phyloP scores from a whole-genome alignment of 1,140 invertebrate genomes.

The Diploscapter pachys region DNA sequence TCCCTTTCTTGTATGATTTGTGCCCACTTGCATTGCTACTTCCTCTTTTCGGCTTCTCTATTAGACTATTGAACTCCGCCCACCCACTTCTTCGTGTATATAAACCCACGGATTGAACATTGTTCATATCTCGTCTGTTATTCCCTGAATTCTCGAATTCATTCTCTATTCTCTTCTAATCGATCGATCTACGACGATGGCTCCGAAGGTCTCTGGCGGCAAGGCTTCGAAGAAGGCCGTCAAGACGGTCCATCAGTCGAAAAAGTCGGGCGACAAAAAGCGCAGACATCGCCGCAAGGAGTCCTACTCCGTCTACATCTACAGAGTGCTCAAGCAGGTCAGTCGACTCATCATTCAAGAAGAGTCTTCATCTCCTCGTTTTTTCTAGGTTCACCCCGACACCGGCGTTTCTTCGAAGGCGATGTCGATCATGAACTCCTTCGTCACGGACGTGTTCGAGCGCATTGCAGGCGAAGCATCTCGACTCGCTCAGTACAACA shows the following conservation, averaged over 20 bases:
- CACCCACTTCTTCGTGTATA: too few relatives aligned
- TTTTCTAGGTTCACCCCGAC: constrained; percentile 65
- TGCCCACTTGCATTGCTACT: too few relatives aligned
- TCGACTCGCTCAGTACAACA: constrained; percentile 62
- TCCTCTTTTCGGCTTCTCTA: too few relatives aligned
- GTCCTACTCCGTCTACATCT: constrained; percentile 52
- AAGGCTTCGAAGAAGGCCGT: constrained; percentile 63
- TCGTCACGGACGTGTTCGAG: constrained; percentile 63
- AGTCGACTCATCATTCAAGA: constrained; percentile 31
- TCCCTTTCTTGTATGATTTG: too few relatives aligned
- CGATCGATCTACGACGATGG: constrained; percentile 45
- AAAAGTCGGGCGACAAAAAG: constrained; percentile 60
- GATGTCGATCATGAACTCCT: constrained; percentile 59
- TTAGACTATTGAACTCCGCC: too few relatives aligned
- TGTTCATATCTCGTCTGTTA: too few relatives aligned
- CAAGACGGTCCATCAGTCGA: constrained; percentile 61
- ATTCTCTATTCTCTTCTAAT: constrained; percentile 29
- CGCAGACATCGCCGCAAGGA: constrained; percentile 60
- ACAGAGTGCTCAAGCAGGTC: constrained; percentile 60
- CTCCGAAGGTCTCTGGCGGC: constrained; percentile 60
- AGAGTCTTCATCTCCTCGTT: too few relatives aligned
- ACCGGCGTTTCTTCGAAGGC: constrained; percentile 32
- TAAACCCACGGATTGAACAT: too few relatives aligned
- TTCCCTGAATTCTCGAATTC: too few relatives aligned
- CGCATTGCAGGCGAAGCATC: constrained; percentile 68